A percentile compares a stretch with the other conserved stretches of the same genome.
phyloP scores from a whole-genome alignment of 2,797 vertebrate species.

The Manis crassicaudata region DNA sequence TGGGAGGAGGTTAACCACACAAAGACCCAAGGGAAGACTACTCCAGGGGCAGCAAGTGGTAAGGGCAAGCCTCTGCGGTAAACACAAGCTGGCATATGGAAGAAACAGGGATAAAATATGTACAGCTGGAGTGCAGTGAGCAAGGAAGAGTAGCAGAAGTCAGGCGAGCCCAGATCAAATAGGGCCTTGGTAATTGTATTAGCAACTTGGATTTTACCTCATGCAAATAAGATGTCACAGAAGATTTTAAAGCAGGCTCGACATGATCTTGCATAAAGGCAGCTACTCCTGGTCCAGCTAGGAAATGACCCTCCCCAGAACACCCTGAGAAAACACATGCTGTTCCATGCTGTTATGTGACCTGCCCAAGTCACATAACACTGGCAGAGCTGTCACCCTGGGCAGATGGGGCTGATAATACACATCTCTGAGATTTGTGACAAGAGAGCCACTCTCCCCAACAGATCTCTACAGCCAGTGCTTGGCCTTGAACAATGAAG shows the following conservation, averaged over 20 bases:
- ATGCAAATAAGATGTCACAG: background rate
- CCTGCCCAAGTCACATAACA: background rate
- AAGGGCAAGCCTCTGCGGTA: background rate
- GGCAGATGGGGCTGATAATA: background rate
- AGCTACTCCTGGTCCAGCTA: background rate
- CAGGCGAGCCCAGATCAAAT: background rate
- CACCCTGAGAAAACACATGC: background rate
- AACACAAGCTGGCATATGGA: background rate
- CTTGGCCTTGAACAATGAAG: background rate
- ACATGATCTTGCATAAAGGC: background rate
- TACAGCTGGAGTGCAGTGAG: background rate
- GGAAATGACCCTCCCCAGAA: background rate
- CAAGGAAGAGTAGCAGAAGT: background rate
- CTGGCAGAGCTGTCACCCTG: background rate
- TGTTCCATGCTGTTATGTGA: background rate
- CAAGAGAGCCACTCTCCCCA: too few species aligned
- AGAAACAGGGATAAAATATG: background rate
- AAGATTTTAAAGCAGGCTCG: background rate
- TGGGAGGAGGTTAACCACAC: background rate
- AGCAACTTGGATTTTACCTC: background rate
- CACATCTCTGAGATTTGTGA: background rate
- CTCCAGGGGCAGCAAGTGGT: background rate
- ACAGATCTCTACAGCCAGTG: too few species aligned
- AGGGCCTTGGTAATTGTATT: accelerated
- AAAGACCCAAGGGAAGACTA: background rate